Evolutionary conservation across 23 tunicate genomes (phyloP).

Genomic region (Ciona savignyi): DNA sequence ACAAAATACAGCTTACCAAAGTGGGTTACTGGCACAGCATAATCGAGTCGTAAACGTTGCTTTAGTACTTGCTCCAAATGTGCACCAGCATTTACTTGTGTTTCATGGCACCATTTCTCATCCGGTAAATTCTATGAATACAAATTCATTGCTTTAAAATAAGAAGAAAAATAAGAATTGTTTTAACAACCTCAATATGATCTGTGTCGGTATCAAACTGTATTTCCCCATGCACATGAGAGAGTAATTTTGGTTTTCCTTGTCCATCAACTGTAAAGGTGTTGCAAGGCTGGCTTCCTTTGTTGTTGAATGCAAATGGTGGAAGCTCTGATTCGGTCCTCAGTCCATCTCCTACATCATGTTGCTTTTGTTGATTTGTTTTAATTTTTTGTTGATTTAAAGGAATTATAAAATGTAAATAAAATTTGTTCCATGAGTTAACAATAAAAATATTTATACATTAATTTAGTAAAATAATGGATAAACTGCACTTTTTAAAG

Average conservation of each 20-base stretch:
- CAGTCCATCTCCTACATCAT: conserved; percentile 38
- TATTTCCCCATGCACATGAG: conserved; percentile 78
- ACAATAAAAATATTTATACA: no score
- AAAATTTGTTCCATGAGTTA: no score
- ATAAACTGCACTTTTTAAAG: no score
- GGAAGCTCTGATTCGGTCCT: conserved; percentile 70
- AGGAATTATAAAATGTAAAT: no score
- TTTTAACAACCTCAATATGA: conserved; percentile 67
- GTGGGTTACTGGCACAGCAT: conserved; percentile 2
- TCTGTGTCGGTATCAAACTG: conserved; percentile 63
- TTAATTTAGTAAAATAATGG: no score
- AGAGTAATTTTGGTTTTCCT: conserved; percentile 18
- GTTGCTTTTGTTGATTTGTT: neutral
- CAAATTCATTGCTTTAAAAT: no score
- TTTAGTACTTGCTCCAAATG: conserved; percentile 5
- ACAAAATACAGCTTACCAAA: neutral
- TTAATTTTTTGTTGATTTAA: no score
- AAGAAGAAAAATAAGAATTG: no score
- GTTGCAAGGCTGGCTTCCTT: conserved; percentile 55
- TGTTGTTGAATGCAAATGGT: conserved; percentile 61
- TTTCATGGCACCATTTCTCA: conserved; percentile 13
- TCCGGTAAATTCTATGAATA: conserved; percentile 16
- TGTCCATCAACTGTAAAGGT: conserved; percentile 54
- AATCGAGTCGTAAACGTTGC: conserved; percentile 16
- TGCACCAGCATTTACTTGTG: conserved; percentile 7